Base-by-base conservation (phyloP, 2,888 invertebrate genomes). In the Andrena marginata region DNA sequence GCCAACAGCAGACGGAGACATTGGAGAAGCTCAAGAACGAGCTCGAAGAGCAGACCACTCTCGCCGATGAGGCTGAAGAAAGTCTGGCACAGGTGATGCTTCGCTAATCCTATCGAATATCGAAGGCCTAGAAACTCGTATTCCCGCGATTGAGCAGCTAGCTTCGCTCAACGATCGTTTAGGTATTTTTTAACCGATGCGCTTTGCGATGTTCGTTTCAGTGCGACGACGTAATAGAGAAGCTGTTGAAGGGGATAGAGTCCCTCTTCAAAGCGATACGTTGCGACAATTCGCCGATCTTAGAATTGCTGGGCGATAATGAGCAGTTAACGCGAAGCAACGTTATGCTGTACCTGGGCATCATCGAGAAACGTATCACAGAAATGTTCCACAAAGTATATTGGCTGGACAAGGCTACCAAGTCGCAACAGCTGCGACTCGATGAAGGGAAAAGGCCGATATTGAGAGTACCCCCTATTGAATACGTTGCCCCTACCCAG, bases 301-400 rank as follows among this genome's bases (percentile, higher is more conserved):
- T 97, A 29, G 96, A 96, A 89, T 95, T 97, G 13, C 93, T 98
- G 4, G 97, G 97, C 62, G 95, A 96, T 29, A 96, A 97, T 74
- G 95, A 96, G n/a, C 95, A 95, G 26, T 96, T 98, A 56, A 97
- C 96, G 75, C 95, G 95, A 70, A 96, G 96, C 89, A 98, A 98
- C 94, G 97, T 97, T 0, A 96, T 97, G 78, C 95, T 98, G 16
- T 98, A 97, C 92, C 95, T 98, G 89, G 97, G 97, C 86, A 96
- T 98, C 59, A 96, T 98, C 85, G 98, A 98, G 91, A 96, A 97
- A 91, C 96, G 96, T 76, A 96, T 97, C 20, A 95, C 95, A 48
- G 96, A 97, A 88, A 95, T 97, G 83, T 95, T 97, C 67, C 95
- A 95, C 85, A 94, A 95, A 70, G 95, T 94, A n/a, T 94, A 94